Evolutionary conservation across 2,888 invertebrate genomes (phyloP).

Genomic region (Iselma pallidipennis): DNA sequence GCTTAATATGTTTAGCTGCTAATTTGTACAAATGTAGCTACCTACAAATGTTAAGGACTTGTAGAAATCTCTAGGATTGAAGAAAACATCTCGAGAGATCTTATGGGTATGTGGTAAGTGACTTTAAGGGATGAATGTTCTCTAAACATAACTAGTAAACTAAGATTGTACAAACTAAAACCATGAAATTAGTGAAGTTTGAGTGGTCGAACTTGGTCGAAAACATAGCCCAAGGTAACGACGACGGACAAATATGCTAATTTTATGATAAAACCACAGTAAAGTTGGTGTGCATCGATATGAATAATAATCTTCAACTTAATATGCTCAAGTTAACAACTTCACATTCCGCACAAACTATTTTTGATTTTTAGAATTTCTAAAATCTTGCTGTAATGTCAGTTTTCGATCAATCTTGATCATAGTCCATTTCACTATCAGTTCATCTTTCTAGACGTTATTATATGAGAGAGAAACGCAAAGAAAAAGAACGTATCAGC

Average conservation of each 20-base stretch:
- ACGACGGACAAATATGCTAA: not conserved
- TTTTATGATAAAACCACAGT: not conserved
- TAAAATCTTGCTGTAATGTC: no score
- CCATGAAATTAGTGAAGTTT: not conserved
- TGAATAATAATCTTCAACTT: not conserved
- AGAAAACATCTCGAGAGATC: no score
- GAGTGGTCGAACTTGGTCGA: not conserved
- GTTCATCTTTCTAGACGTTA: slow-evolving; percentile 27
- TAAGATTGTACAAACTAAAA: not conserved
- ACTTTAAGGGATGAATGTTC: not conserved
- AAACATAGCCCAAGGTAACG: not conserved
- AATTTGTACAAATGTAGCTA: not conserved
- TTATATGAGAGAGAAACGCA: not conserved
- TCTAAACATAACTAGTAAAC: not conserved
- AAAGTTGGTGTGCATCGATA: slow-evolving; percentile 1
- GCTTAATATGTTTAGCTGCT: not conserved
- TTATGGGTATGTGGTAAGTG: not conserved
- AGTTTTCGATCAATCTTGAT: slow-evolving; percentile 34
- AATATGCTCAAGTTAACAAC: not conserved
- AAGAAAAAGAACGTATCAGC: slow-evolving; percentile 35
- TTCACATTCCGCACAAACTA: not conserved
- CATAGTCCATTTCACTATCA: slow-evolving; percentile 31
- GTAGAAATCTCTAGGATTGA: not conserved
- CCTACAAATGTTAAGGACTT: not conserved
- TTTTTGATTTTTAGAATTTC: not conserved